Conservation (phyloP, 2,888 invertebrate genomes). For the Meliscaeva auricollis region DNA sequence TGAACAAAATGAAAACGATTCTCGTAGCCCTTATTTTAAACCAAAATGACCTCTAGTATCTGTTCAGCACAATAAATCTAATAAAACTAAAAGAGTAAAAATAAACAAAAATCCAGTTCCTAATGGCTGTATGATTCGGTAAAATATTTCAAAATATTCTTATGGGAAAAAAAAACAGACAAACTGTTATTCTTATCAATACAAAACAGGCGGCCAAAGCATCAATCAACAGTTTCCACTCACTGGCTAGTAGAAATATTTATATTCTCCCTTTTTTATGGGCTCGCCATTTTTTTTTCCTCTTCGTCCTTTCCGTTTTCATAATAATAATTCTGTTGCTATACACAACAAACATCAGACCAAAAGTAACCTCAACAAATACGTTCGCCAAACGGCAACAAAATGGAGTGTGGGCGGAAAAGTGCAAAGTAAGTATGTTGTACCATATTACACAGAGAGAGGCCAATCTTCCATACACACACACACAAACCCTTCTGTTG, state of each 20-base stretch:
- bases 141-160: slow-evolving; percentile 27
- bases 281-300: slow-evolving; percentile 77
- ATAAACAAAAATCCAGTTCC: neutral
- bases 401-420: slow-evolving; percentile 76
- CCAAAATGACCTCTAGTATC: too few relatives aligned
- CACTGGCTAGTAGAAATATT: slow-evolving; percentile 78
- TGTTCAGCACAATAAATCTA: too few relatives aligned
- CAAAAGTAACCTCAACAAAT: slow-evolving; percentile 68
- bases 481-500: slow-evolving; percentile 41
- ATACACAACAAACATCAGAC: slow-evolving; percentile 66
- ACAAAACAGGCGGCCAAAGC: slow-evolving; percentile 78
- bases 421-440: slow-evolving; percentile 75
- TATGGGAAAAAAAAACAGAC: slow-evolving; percentile 63
- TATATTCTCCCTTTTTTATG: slow-evolving; percentile 61
- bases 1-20: too few relatives aligned
- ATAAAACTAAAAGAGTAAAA: neutral
- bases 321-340: slow-evolving; percentile 27
- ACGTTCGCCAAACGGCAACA: slow-evolving; percentile 44
- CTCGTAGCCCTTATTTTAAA: too few relatives aligned
- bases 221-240: slow-evolving; percentile 82
- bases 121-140: slow-evolving; percentile 18
- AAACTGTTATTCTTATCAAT: slow-evolving; percentile 79
- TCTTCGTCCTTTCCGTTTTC: slow-evolving; percentile 18
- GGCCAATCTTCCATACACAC: slow-evolving; percentile 73
- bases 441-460: slow-evolving; percentile 38